These are phyloP conservation scores for Pollachius pollachius DNA, from an alignment of 2,113 vertebrate species.

Conservation along the genomic window DNA sequence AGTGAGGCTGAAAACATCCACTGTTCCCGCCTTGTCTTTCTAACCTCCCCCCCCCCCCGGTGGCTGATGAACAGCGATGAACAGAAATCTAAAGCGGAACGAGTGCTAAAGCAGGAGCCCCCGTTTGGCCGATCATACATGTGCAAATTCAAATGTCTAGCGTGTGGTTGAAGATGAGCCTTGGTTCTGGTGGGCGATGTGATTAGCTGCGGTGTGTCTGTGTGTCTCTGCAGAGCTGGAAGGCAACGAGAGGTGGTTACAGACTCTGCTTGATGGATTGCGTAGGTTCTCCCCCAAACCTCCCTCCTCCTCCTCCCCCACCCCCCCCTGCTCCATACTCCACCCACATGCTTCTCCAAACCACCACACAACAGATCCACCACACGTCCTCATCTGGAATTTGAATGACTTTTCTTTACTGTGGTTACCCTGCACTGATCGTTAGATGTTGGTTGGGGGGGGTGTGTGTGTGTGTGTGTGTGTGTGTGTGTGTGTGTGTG, in stretches of 20 bases:
- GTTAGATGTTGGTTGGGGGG: constrained; percentile 29
- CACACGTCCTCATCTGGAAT: constrained; percentile 26
- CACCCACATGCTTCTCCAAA: constrained; percentile 19
- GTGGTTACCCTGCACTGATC: constrained; percentile 28
- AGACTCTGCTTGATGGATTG: constrained; percentile 69
- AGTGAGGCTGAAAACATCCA: too few species aligned
- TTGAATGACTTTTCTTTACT: constrained; percentile 22
- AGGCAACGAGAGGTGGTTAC: constrained; percentile 67
- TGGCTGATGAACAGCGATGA: neutral
- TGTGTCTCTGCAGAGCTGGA: constrained; percentile 67
- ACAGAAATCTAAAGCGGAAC: neutral
- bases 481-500: neutral
- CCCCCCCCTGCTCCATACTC: constrained; percentile 17
- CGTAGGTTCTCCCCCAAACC: constrained; percentile 57
- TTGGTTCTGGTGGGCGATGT: constrained; percentile 42
- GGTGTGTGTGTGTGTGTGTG: constrained; percentile 16
- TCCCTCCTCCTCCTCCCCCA: constrained; percentile 23
- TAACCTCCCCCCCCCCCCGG: neutral
- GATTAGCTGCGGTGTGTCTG: constrained; percentile 68
- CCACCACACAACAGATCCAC: constrained; percentile 26
- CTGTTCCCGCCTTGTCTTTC: too few species aligned
- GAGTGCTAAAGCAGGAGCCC: too few species aligned
- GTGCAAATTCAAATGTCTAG: neutral
- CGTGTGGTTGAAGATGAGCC: constrained; percentile 15
- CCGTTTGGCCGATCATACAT: constrained; percentile 13